These are phyloP conservation scores for Zosterops borbonicus DNA, from an alignment of 2,113 vertebrate species.

Conservation along the genomic window DNA sequence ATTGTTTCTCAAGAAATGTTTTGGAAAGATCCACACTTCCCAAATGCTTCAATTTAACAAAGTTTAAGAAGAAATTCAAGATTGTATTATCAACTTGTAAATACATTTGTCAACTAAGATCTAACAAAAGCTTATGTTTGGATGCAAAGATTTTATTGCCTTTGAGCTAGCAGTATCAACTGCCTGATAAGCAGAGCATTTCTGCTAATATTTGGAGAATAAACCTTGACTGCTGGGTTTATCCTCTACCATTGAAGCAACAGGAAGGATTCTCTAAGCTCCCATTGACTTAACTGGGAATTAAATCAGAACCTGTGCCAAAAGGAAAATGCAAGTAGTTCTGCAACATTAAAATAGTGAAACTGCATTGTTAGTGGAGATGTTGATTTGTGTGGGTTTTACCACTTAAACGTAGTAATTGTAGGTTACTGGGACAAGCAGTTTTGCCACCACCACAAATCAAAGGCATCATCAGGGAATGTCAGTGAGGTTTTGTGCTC, in stretches of 20 bases:
- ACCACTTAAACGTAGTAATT: neutral
- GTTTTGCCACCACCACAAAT: neutral
- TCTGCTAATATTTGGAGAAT: slow-evolving; percentile 20
- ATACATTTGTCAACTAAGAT: neutral
- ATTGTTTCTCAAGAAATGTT: neutral
- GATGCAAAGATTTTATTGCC: neutral
- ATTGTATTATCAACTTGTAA: neutral
- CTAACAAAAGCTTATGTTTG: neutral
- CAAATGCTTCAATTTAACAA: neutral
- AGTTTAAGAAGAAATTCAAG: neutral
- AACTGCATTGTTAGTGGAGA: neutral
- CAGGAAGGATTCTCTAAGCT: neutral
- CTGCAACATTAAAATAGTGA: neutral
- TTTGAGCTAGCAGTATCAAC: neutral
- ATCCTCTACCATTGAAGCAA: neutral
- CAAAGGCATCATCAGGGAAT: neutral
- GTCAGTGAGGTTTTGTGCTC: neutral
- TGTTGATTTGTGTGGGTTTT: neutral
- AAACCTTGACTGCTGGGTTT: neutral
- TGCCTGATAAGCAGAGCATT: neutral
- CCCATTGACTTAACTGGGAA: neutral
- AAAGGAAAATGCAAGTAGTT: neutral
- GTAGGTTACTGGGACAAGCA: neutral
- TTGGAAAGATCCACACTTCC: neutral
- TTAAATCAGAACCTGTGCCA: neutral